A percentile compares a stretch with the other conserved stretches of the same genome.
Evolutionary conservation across 2,113 vertebrate genomes (phyloP).

Genomic region (Cyphomyrus discorhynchus): DNA sequence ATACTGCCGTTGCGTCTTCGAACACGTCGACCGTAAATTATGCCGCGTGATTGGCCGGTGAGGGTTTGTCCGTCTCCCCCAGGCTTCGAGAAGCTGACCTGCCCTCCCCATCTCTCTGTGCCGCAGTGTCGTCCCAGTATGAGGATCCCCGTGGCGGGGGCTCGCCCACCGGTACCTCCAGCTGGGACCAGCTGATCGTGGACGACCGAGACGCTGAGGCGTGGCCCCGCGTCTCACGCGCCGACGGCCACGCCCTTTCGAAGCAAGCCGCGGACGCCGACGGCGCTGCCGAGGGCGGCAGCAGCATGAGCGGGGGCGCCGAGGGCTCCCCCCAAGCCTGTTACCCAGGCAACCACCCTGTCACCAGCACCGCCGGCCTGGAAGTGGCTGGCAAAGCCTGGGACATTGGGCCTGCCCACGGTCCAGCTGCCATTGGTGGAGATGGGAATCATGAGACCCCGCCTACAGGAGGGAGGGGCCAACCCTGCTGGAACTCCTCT

Average conservation of each 20-base stretch:
- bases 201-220: slow-evolving; percentile 85
- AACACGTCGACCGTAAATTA: neutral
- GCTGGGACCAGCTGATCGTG: slow-evolving; percentile 89
- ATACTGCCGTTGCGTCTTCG: neutral
- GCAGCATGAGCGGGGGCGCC: slow-evolving; percentile 81
- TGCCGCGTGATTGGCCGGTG: neutral
- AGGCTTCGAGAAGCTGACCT: neutral
- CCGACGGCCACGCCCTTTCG: slow-evolving; percentile 68
- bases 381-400: slow-evolving; percentile 68
- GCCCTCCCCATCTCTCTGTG: slow-evolving; percentile 27
- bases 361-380: slow-evolving; percentile 56
- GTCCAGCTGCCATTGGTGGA: slow-evolving; percentile 65
- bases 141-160: slow-evolving; percentile 88
- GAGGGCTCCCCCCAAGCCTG: slow-evolving; percentile 82
- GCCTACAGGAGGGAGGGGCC: slow-evolving; percentile 74
- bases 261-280: slow-evolving; percentile 84
- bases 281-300: slow-evolving; percentile 72
- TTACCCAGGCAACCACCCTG: slow-evolving; percentile 77
- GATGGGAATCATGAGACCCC: slow-evolving; percentile 81
- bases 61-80: neutral
- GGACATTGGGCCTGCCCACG: slow-evolving; percentile 74
- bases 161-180: slow-evolving; percentile 68
- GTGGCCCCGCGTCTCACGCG: slow-evolving; percentile 84
- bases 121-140: slow-evolving; percentile 83
- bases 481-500: slow-evolving; percentile 82